Percentiles rank a stretch among this genome's conserved stretches.
phyloP scores from a whole-genome alignment of 2,888 invertebrate genomes.

The Ormyrus thymus region DNA sequence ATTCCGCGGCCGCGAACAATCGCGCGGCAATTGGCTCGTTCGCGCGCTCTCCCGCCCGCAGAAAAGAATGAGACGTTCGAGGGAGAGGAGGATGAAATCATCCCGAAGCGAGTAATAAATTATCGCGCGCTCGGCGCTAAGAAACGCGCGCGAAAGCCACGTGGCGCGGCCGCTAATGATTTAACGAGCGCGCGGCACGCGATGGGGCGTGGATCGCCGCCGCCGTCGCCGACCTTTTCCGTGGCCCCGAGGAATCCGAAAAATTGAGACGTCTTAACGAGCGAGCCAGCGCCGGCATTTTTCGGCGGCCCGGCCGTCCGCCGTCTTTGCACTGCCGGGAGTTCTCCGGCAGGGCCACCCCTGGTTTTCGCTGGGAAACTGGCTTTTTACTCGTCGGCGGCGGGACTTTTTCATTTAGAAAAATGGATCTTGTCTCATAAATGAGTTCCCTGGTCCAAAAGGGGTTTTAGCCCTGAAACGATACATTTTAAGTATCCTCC shows the following conservation, averaged over 20 bases:
- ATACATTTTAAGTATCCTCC: too few relatives aligned
- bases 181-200: constrained; percentile 71
- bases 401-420: too few relatives aligned
- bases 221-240: constrained; percentile 15
- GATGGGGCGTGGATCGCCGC: constrained; percentile 67
- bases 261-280: constrained; percentile 57
- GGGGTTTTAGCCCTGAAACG: too few relatives aligned
- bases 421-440: too few relatives aligned
- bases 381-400: too few relatives aligned
- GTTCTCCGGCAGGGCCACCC: background rate
- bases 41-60: background rate
- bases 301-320: background rate
- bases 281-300: constrained; percentile 24
- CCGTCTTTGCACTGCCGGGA: constrained; percentile 36
- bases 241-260: constrained; percentile 46
- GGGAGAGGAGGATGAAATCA: constrained; percentile 54
- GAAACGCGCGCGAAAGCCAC: constrained; percentile 56
- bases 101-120: constrained; percentile 59
- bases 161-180: constrained; percentile 67
- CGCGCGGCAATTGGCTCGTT: constrained; percentile 28
- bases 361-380: background rate
- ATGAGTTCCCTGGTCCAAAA: too few relatives aligned
- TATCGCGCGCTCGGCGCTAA: constrained; percentile 60
- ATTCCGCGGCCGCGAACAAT: constrained; percentile 38
- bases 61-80: constrained; percentile 28